Conservation (phyloP, 2,888 invertebrate species). For the Isoperla grammatica region DNA sequence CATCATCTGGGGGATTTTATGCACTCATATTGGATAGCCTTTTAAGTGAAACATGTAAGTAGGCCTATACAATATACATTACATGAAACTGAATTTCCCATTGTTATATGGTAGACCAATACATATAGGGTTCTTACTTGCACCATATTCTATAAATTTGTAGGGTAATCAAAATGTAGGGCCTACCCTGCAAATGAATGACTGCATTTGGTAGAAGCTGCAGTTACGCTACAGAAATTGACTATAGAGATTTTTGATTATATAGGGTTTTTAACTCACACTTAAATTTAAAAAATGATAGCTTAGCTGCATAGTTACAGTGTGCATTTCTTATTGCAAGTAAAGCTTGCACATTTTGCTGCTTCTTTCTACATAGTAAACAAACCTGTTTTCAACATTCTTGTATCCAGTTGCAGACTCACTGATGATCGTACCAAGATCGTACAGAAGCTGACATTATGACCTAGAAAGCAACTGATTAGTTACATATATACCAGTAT, state of each 20-base stretch:
- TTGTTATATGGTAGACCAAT: background rate
- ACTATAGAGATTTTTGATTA: too few relatives aligned
- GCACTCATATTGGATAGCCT: constrained; percentile 39
- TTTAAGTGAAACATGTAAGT: constrained; percentile 41
- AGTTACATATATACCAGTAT: too few relatives aligned
- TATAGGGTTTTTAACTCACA: too few relatives aligned
- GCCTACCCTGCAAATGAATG: too few relatives aligned
- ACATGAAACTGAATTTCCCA: background rate
- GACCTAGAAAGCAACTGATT: too few relatives aligned
- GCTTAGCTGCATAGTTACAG: too few relatives aligned
- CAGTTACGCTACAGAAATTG: too few relatives aligned
- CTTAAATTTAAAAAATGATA: too few relatives aligned
- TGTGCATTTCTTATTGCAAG: background rate
- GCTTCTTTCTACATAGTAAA: background rate
- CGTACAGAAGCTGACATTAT: constrained; percentile 39
- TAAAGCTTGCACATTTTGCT: background rate
- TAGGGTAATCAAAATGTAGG: too few relatives aligned
- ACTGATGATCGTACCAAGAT: constrained; percentile 51
- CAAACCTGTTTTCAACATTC: constrained; percentile 19
- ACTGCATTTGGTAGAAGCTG: too few relatives aligned
- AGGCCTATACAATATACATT: background rate
- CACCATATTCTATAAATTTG: too few relatives aligned
- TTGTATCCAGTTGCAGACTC: constrained; percentile 52
- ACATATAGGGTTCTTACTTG: background rate
- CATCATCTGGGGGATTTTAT: constrained; percentile 41